phyloP scores from a whole-genome alignment of 1,140 invertebrate species.

The Macrocentrus cingulum region DNA sequence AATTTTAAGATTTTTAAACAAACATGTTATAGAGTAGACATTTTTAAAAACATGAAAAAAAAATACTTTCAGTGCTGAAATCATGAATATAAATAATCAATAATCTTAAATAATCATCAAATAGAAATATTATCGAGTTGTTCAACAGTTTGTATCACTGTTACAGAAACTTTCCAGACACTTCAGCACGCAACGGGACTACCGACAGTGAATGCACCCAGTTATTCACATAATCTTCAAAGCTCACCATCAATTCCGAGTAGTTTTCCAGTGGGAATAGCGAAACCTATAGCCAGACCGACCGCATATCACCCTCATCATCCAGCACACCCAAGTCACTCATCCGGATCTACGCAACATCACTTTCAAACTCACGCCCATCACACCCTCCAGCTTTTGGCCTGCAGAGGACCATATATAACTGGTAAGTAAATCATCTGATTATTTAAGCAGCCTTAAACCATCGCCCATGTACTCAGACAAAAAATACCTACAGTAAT shows the following conservation, averaged over 20 bases:
- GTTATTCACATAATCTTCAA: slow-evolving; percentile 53
- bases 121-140: too few relatives aligned
- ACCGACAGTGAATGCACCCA: slow-evolving; percentile 32
- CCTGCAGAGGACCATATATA: slow-evolving; percentile 61
- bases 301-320: slow-evolving; percentile 59
- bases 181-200: slow-evolving; percentile 46
- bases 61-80: too few relatives aligned
- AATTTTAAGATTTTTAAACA: too few relatives aligned
- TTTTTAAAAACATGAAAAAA: too few relatives aligned
- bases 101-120: too few relatives aligned
- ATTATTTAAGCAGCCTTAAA: background rate
- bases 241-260: slow-evolving; percentile 40
- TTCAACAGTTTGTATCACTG: too few relatives aligned
- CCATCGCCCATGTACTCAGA: too few relatives aligned
- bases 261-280: slow-evolving; percentile 52
- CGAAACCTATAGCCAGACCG: slow-evolving; percentile 61
- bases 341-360: slow-evolving; percentile 53
- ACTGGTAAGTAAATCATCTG: slow-evolving; percentile 50
- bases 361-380: slow-evolving; percentile 56
- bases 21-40: too few relatives aligned
- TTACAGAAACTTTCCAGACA: slow-evolving; percentile 54
- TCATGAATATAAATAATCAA: too few relatives aligned
- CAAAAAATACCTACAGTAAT: too few relatives aligned
- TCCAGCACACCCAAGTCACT: slow-evolving; percentile 50
- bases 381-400: slow-evolving; percentile 57